Evolutionary conservation across 2,888 invertebrate genomes (phyloP).

Genomic region (Nomada ruficornis): DNA sequence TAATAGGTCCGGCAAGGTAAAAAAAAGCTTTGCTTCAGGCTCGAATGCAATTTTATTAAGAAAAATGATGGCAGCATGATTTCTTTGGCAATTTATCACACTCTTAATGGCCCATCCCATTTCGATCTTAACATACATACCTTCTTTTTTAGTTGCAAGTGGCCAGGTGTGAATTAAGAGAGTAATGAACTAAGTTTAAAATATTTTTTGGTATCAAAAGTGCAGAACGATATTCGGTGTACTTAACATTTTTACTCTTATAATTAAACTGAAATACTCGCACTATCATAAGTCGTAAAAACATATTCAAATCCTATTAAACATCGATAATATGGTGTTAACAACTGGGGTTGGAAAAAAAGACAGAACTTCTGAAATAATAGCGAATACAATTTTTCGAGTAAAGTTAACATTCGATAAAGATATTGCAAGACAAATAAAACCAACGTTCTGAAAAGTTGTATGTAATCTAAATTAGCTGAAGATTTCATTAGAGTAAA

Average conservation of each 20-base stretch:
- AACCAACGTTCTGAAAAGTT: too few relatives aligned
- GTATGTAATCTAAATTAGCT: too few relatives aligned
- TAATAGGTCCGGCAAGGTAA: constrained; percentile 13
- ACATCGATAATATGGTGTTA: too few relatives aligned
- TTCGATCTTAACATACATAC: constrained; percentile 10
- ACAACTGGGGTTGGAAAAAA: too few relatives aligned
- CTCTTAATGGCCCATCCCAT: constrained; percentile 21
- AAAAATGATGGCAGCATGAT: constrained; percentile 36
- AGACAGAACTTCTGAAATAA: too few relatives aligned
- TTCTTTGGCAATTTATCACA: constrained; percentile 30
- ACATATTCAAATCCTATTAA: too few relatives aligned
- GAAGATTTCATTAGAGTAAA: too few relatives aligned
- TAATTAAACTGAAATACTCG: not conserved
- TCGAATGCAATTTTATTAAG: constrained; percentile 14
- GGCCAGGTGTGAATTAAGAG: not conserved
- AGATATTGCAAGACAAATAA: too few relatives aligned
- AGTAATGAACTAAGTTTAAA: not conserved
- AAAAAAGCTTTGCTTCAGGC: constrained; percentile 15
- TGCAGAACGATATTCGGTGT: too few relatives aligned
- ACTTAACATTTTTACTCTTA: not conserved
- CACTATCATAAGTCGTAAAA: not conserved
- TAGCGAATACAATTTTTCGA: too few relatives aligned
- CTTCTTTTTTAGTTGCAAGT: not conserved
- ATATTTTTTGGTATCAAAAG: too few relatives aligned
- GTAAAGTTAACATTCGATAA: too few relatives aligned